These are phyloP conservation scores for Fukomys damarensis DNA, from an alignment of 2,113 vertebrate genomes.

Conservation along the genomic window DNA sequence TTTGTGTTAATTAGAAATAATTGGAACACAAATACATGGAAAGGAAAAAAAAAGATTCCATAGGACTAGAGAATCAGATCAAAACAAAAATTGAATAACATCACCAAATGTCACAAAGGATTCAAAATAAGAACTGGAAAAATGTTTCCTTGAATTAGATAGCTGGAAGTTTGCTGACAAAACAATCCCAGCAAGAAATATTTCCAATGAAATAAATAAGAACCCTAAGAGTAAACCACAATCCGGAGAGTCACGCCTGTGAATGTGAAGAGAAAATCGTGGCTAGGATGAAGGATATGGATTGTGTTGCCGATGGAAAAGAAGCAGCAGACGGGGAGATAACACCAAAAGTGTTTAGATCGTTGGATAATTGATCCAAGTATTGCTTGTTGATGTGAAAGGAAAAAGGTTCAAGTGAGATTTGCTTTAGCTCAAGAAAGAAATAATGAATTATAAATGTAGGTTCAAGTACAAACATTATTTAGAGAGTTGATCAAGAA, in stretches of 20 bases:
- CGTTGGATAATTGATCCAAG: not conserved
- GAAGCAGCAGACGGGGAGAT: not conserved
- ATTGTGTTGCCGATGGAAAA: not conserved
- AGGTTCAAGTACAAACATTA: not conserved
- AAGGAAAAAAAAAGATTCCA: not conserved
- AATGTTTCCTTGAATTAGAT: not conserved
- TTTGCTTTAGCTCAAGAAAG: not conserved
- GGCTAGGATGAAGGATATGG: not conserved
- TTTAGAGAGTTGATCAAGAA: not conserved
- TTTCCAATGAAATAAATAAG: constrained; percentile 10
- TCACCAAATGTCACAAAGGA: not conserved
- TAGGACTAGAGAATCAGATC: not conserved
- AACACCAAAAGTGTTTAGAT: no score
- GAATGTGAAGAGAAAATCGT: not conserved
- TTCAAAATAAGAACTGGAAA: not conserved
- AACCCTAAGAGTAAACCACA: not conserved
- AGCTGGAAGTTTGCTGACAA: not conserved
- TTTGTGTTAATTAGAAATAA: not conserved
- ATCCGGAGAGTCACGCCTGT: not conserved
- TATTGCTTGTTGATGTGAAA: not conserved
- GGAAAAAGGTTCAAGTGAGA: not conserved
- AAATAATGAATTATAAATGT: not conserved
- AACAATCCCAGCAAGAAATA: not conserved
- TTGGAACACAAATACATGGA: not conserved
- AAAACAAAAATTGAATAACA: not conserved